Percentiles rank a stretch among this genome's conserved stretches.
Evolutionary conservation across 2,113 vertebrate species (phyloP).

Genomic region (Spheniscus mendiculus): DNA sequence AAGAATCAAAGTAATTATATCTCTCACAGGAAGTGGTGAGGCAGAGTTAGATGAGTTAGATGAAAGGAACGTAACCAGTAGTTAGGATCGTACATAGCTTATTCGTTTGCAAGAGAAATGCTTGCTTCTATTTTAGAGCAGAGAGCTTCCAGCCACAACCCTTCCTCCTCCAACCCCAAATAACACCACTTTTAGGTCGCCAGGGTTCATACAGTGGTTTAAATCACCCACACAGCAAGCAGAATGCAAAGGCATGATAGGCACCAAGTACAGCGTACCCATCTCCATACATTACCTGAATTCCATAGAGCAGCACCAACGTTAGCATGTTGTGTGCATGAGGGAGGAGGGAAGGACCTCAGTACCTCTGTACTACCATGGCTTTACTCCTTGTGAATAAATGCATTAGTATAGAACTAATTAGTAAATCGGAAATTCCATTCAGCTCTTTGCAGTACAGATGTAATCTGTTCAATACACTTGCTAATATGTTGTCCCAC

Average conservation of each 20-base stretch:
- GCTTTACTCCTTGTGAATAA: neutral
- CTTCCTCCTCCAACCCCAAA: neutral
- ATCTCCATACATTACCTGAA: neutral
- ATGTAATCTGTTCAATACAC: neutral
- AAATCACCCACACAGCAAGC: neutral
- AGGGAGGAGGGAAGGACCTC: no score
- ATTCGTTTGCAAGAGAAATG: neutral
- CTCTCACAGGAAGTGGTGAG: neutral
- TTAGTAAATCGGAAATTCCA: neutral
- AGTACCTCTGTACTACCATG: neutral
- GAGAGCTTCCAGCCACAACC: neutral
- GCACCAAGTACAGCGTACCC: neutral
- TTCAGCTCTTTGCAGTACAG: neutral
- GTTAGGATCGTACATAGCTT: neutral
- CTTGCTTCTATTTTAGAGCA: neutral
- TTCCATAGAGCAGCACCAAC: neutral
- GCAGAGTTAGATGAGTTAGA: neutral
- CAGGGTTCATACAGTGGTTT: neutral
- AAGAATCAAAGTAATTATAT: slow-evolving; percentile 17
- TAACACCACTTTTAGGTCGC: neutral
- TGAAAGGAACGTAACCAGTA: neutral
- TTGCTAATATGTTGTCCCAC: neutral
- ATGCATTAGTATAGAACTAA: neutral
- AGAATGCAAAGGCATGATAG: neutral
- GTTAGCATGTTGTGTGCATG: no score